Base-by-base conservation (phyloP, 2,113 vertebrate species). In the Verasper variegatus region DNA sequence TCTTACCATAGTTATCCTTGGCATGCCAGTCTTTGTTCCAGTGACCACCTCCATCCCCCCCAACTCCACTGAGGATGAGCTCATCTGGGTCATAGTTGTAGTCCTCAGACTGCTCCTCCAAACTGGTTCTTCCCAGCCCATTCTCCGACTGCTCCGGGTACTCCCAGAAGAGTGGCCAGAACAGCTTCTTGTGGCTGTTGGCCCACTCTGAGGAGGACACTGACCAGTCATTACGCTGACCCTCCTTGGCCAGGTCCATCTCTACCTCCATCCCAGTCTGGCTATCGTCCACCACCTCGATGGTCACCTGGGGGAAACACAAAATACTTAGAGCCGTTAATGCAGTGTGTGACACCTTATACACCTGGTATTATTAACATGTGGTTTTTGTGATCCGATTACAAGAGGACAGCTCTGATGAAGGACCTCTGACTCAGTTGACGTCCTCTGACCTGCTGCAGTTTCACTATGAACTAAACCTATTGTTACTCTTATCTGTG, bases 161-260 rank as follows among this genome's bases (percentile, higher is more conserved):
- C 68, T 95, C 94, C 97, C 95, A 96, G 84, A 96, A 96, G 71
- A 97, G 92, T 0, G 96, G 95, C 96, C 95, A 96, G 90, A 97
- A 96, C 20, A 96, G 79, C 61, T 95, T 94, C 69, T 94, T 95
- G 89, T 96, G 84, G 5, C 93, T 93, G 27, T 13, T 59, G 92
- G 21, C 95, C 81, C 94, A 92, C 56, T 95, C 88, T 5, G 94
- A 89, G 0, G 71, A 88, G 0, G 65, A 85, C 66, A 49, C 5
- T 1, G 96, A 95, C 96, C 95, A 96, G 84, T 92, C 94, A 37
- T 88, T 93, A 27, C 91, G 69, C 24, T 89, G 95, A 20, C 74
- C 56, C 3, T 96, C 94, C 35, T 95, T 94, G 60, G 93, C 82
- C 64, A 96, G 87, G 78, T 96, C 96, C 94, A 96, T 95, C 89